Conservation (phyloP, 2,797 vertebrate genomes). For the Alfaro cultratus region DNA sequence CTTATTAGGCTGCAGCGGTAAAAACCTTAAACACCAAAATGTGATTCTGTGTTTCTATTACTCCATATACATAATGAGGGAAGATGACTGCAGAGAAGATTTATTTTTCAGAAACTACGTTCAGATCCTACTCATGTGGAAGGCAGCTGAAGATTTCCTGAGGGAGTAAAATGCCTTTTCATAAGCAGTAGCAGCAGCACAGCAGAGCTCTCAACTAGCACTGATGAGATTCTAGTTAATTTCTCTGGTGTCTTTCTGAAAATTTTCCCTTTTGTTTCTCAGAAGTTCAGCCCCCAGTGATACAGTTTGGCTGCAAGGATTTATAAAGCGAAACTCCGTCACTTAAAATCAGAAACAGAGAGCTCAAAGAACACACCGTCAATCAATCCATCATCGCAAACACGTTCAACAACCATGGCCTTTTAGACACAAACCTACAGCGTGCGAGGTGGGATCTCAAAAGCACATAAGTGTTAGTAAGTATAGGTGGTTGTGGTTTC, state of each 20-base stretch:
- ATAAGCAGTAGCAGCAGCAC: not conserved
- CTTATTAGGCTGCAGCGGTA: not conserved
- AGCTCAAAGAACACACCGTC: not conserved
- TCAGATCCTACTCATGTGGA: slow-evolving; percentile 36
- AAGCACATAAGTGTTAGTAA: slow-evolving; percentile 11
- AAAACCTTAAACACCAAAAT: not conserved
- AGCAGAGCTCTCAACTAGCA: not conserved
- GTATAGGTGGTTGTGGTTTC: slow-evolving; percentile 50
- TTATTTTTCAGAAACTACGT: slow-evolving; percentile 15
- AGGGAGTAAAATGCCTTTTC: not conserved
- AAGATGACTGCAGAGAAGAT: not conserved
- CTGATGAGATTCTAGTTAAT: not conserved
- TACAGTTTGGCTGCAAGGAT: not conserved
- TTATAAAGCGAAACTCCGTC: not conserved
- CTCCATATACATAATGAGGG: not conserved
- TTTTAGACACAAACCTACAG: slow-evolving; percentile 12
- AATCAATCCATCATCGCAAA: not conserved
- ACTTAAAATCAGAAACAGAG: not conserved
- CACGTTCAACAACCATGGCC: not conserved
- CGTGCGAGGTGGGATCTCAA: slow-evolving; percentile 21
- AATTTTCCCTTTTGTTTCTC: not conserved
- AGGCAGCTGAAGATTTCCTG: slow-evolving; percentile 6
- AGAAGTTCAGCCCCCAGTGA: slow-evolving; percentile 5
- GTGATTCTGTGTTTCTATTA: not conserved
- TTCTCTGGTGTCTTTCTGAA: not conserved